Evolutionary conservation across 1,140 invertebrate species (phyloP), one percentile per base, ranked within the genome.

Genomic region (Paraescarpia echinospica): DNA sequence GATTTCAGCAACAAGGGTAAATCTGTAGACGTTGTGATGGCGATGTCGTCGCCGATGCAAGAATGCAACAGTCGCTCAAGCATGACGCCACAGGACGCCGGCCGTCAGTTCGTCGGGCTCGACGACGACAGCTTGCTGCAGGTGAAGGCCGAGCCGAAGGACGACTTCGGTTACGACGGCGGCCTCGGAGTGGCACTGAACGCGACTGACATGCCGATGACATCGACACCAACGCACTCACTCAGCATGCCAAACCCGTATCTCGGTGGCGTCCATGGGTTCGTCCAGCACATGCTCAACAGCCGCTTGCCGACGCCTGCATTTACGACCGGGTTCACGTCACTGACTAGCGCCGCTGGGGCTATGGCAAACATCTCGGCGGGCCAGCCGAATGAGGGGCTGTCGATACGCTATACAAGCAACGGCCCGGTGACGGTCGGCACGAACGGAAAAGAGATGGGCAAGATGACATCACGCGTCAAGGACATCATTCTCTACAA

Each of bases 401-500:
- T 93, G n/a, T 89, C 90, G 33, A 93, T 93, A 34, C 92, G 77
- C 35, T 91, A 91, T 31, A 91, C 92, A 18, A 91, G 48, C 33
- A 91, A 35, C 12, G 92, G 92, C 4, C 90, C 92, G 1, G 34
- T 93, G 33, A 77, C 92, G 34, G 92, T 91, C 89, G 91, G 90
- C 31, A 8, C 41, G 18, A 77, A 77, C 34, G 92, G 92, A 14
- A 92, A 92, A 34, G 88, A 92, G 33, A 59, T 92, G 18, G 88
- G 92, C 88, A 48, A 88, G 88, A 91, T 41, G 41, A 89, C 88
- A 5, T 77, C 51, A 34, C 91, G 91, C 8, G 92, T 93, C 31
- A 93, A 93, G 90, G 92, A 93, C 59, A 93, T 93, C 35, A 93
- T 93, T 34, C 35, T 93, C 33, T 93, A 93, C 59, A 91, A 93